Percentiles rank a stretch among this genome's conserved stretches.
Conservation (phyloP, 2,113 vertebrate species). For the Panthera uncia region DNA sequence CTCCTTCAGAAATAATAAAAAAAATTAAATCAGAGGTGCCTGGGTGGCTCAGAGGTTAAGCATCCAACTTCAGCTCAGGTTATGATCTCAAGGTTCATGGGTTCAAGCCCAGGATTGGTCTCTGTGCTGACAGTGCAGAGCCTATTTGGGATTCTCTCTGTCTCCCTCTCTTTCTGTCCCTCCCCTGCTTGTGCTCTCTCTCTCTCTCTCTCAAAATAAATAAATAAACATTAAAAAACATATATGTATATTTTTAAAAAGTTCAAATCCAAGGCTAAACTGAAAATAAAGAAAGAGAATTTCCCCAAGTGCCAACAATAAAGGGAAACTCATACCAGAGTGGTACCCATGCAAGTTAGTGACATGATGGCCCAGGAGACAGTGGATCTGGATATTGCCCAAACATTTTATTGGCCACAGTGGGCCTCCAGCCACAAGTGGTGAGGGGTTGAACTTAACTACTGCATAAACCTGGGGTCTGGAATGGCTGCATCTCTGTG, state of each 20-base stretch:
- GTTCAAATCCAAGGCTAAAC: background rate
- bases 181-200: no score
- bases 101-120: no score
- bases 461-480: background rate
- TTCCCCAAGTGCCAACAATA: background rate
- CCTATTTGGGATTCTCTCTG: no score
- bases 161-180: no score
- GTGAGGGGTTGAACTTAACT: background rate
- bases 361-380: background rate
- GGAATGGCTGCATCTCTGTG: background rate
- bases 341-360: background rate
- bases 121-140: no score
- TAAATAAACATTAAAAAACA: no score
- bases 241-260: background rate
- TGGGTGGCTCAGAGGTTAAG: no score
- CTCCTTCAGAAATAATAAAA: no score
- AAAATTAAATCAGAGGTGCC: no score
- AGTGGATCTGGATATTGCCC: background rate
- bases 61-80: no score
- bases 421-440: background rate
- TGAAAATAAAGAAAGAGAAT: background rate
- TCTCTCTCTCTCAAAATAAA: no score
- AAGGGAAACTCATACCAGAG: background rate
- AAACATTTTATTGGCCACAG: background rate
- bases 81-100: no score